Base-by-base conservation (phyloP, 2,888 invertebrate genomes). In the Lepeophtheirus nordmannii region DNA sequence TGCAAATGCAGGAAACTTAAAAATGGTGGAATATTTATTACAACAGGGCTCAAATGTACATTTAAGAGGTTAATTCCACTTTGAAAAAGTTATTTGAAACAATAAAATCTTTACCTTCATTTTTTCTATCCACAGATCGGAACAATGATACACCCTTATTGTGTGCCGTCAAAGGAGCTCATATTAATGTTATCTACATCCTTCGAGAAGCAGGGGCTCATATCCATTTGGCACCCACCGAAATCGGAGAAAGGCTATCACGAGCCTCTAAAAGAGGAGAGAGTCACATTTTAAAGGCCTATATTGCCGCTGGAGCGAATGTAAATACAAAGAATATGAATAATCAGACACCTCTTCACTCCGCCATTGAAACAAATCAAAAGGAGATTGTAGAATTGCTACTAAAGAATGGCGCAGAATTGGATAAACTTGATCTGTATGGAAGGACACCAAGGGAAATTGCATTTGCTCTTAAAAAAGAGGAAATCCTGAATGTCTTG, bases 41-140 rank as follows among this genome's bases (percentile, higher is more conserved):
- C 79, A 81, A 65, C 82, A 85, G 71, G 92, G 92, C 0, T 88
- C 88, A 0, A 86, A 84, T 63, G 87, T 92, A 3, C 90, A 92
- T 73, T 78, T 82, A 53, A 83, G 85, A 69, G 88, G 88, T 71
- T 69, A 70, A 67, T 40, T 61, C 58, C 58, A 46, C n/a, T 17
- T 20, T 30, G 11, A 20, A 17, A 57, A 61, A 37, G 62, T 57
- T 40, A 56, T 41, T 53, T 58, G 58, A 20, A 17, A 10, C n/a
- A 12, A 10, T 17, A 12, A 11, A 20, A 58, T 10, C 58, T 20
- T 12, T 58, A 58, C 9, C 23, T 58, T 58, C 9, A 58, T 22
- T 22, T 46, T 60, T 60, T 69, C 22, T 9, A 11, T 30, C 20
- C 20, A 59, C 73, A 64, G 77, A 78, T 69, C 79, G 81, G 70